These are phyloP conservation scores for Drosophila algonquin DNA, from an alignment of 2,888 invertebrate genomes.

Conservation along the genomic window DNA sequence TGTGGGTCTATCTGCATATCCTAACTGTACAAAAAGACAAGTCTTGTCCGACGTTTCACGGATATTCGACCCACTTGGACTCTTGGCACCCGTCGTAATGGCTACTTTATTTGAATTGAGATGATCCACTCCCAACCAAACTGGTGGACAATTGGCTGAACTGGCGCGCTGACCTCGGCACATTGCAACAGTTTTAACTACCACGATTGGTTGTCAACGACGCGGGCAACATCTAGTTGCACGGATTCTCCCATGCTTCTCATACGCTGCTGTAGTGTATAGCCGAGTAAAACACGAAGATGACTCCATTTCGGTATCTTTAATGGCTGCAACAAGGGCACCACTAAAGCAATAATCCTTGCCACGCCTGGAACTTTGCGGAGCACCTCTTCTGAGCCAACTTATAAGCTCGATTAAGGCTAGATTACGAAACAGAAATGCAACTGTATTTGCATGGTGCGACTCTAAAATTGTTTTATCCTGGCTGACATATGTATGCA, in stretches of 20 bases:
- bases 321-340: too few relatives aligned
- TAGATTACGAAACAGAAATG: too few relatives aligned
- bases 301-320: too few relatives aligned
- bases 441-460: constrained; percentile 6
- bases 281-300: background rate
- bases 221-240: constrained; percentile 1
- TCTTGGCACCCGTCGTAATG: too few relatives aligned
- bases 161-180: background rate
- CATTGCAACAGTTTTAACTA: background rate
- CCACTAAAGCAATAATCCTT: too few relatives aligned
- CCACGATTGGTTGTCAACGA: background rate
- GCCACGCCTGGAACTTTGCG: too few relatives aligned
- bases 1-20: too few relatives aligned
- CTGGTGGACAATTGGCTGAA: constrained; percentile 1
- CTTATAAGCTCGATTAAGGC: too few relatives aligned
- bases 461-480: constrained; percentile 6
- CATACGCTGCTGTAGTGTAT: constrained; percentile 8
- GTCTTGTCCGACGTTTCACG: too few relatives aligned
- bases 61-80: too few relatives aligned
- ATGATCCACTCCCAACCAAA: background rate
- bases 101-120: background rate
- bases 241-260: constrained; percentile 10
- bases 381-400: too few relatives aligned
- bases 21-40: too few relatives aligned
- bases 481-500: constrained; percentile 2